A percentile compares a stretch with the other conserved stretches of the same genome.
phyloP scores from a whole-genome alignment of 2,888 invertebrate genomes.

The Drepana falcataria region DNA sequence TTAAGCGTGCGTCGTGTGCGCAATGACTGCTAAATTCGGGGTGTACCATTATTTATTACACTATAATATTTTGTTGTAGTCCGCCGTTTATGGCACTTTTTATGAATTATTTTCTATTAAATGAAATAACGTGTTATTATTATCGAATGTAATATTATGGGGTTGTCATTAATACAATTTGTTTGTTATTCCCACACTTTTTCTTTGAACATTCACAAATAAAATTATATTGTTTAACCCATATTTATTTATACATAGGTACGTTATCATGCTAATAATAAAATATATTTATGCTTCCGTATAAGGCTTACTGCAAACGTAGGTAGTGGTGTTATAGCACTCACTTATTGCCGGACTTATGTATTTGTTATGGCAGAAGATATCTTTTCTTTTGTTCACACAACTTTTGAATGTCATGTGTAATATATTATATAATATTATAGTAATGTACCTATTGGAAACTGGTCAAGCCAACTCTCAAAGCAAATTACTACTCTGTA shows the following conservation, averaged over 20 bases:
- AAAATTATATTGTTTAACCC: slow-evolving; percentile 6
- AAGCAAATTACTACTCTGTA: slow-evolving; percentile 46
- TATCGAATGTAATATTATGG: slow-evolving; percentile 57
- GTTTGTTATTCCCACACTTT: slow-evolving; percentile 70
- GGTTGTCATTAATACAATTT: slow-evolving; percentile 65
- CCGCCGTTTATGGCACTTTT: slow-evolving; percentile 68
- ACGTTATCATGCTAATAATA: no score
- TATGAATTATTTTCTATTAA: slow-evolving; percentile 71
- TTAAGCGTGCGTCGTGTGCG: slow-evolving; percentile 60
- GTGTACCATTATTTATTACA: slow-evolving; percentile 76
- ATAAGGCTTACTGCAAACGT: no score
- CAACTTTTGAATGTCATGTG: no score
- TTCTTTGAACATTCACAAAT: slow-evolving; percentile 25
- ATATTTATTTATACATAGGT: neutral
- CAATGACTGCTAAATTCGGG: slow-evolving; percentile 65
- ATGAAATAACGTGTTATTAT: slow-evolving; percentile 64
- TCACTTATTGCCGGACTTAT: no score
- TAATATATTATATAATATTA: no score
- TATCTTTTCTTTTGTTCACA: no score
- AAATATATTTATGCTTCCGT: no score
- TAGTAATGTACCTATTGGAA: slow-evolving; percentile 39
- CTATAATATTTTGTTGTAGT: slow-evolving; percentile 73
- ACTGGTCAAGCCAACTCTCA: slow-evolving; percentile 32
- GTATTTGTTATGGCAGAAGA: no score
- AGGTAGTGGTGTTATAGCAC: no score